phyloP scores from a whole-genome alignment of 2,113 vertebrate genomes.

The Entosphenus tridentatus region DNA sequence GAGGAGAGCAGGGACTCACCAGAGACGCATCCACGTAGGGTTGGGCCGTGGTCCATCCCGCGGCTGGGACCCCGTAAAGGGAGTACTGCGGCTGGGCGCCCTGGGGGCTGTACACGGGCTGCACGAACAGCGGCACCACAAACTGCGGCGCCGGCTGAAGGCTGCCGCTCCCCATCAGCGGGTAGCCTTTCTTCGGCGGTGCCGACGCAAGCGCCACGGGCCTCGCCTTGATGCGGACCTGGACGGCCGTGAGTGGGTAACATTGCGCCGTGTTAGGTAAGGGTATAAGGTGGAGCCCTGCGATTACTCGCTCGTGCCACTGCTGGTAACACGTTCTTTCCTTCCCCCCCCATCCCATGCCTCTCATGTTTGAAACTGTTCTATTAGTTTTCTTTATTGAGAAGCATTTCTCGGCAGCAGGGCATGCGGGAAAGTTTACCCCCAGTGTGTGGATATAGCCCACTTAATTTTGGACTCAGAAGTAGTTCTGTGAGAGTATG shows the following conservation, averaged over 20 bases:
- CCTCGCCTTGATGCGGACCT: constrained; percentile 75
- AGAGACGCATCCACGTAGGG: constrained; percentile 95
- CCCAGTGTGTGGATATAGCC: too few species aligned
- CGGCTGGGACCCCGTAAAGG: constrained; percentile 77
- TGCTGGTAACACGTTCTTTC: too few species aligned
- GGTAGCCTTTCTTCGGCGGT: constrained; percentile 95
- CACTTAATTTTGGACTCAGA: too few species aligned
- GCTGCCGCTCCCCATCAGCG: constrained; percentile 65
- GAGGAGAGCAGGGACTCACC: constrained; percentile 26
- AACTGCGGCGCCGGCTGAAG: constrained; percentile 71
- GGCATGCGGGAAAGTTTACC: too few species aligned
- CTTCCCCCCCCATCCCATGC: too few species aligned
- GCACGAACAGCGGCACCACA: constrained; percentile 80
- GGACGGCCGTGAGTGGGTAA: constrained; percentile 7
- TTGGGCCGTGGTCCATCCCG: constrained; percentile 69
- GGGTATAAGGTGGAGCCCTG: too few species aligned
- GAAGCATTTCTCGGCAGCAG: too few species aligned
- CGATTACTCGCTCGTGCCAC: too few species aligned
- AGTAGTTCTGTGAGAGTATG: too few species aligned
- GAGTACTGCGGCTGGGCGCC: constrained; percentile 63
- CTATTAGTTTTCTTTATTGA: too few species aligned
- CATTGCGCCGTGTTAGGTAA: too few species aligned
- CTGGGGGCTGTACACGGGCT: constrained; percentile 59
- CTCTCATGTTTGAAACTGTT: too few species aligned
- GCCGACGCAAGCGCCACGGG: constrained; percentile 70